Base-by-base conservation (phyloP, 1,140 invertebrate genomes). In the Triops cancriformis region DNA sequence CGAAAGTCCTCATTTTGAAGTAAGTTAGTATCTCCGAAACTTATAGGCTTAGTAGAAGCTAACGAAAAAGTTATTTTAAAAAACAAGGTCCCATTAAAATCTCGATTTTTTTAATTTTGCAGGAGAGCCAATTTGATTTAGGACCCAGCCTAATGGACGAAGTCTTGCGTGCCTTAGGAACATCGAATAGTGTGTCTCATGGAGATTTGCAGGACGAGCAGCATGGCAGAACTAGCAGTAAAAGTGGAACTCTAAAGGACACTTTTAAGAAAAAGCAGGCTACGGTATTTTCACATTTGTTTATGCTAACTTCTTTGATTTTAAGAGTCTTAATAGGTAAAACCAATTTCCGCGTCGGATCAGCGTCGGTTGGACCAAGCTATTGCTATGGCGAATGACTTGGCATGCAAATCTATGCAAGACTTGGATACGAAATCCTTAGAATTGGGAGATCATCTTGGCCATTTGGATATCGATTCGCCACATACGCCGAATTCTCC, bases 121-220 rank as follows among this genome's bases (percentile, higher is more conserved):
- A 74, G 27, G 82, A 90, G 89, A 90, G 88, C 84, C 89, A 91
- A 73, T 91, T 94, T 79, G 96, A 98, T 85, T 92, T 97, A 82
- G 95, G 95, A 14, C 93, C 95, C 10, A 98, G 95, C 79, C 86
- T 98, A 43, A 87, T 98, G 82, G 96, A 97, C 82, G 96, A 98
- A 86, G 94, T 98, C 86, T 94, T 98, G 81, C 91, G 91, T 81
- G 92, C 91, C 23, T 84, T 94, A 75, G 88, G 87, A 82, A 84
- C 81, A 64, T 78, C 72, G 43, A 73, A 26, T 4, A 37, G 79
- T 28, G 64, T 78, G 23, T 76, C 80, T 26, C 73, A 74, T 26
- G 41, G 27, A 27, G 72, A 45, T 75, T 73, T 41, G 73, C 73
- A 74, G 79, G 31, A 79, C 41, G 2, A 78, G 28, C 43, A 74